Conservation (phyloP, 2,888 invertebrate genomes). For the Physocephala rufipes region DNA sequence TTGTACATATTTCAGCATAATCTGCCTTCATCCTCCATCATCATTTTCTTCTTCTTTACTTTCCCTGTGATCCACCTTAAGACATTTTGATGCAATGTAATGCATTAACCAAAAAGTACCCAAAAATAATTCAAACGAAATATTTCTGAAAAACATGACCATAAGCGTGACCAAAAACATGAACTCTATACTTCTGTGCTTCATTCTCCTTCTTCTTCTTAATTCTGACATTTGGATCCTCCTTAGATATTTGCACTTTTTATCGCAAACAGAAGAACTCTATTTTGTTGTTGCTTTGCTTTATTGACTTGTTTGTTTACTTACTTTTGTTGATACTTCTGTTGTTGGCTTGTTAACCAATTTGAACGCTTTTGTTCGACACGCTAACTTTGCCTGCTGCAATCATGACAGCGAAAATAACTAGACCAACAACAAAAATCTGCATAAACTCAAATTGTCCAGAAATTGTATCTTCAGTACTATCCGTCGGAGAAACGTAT, state of each 20-base stretch:
- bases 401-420: background rate
- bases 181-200: background rate
- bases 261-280: background rate
- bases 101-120: no score
- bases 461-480: background rate
- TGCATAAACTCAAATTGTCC: background rate
- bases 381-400: constrained; percentile 34
- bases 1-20: no score
- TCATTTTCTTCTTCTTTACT: no score
- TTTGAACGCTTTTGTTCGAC: constrained; percentile 27
- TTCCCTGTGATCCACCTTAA: no score
- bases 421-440: background rate
- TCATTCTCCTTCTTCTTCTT: constrained; percentile 10
- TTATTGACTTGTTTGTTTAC: background rate
- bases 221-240: no score
- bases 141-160: background rate
- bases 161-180: constrained; percentile 20
- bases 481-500: background rate
- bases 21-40: background rate
- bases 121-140: no score
- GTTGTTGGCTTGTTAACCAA: constrained; percentile 30
- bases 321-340: constrained; percentile 10
- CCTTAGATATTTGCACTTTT: no score
- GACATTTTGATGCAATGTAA: no score
- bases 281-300: constrained; percentile 18